Percentiles rank a stretch among this genome's conserved stretches.
Evolutionary conservation across 64 coral and sea anemone genomes (phyloP).

Genomic region (Stichodactyla helianthus): DNA sequence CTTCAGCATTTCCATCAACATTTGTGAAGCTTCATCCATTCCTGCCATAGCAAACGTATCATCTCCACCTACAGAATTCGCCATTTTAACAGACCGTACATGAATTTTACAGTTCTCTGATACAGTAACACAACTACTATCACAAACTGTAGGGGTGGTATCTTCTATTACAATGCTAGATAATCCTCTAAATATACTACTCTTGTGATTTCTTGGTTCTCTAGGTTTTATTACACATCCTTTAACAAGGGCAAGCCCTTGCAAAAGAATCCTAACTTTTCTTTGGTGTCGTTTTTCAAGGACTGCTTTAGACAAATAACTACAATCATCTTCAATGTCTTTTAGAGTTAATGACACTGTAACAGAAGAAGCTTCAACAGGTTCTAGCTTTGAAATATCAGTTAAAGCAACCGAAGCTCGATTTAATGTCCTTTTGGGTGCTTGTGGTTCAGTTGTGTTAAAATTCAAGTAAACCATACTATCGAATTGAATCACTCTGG

Average conservation of each 20-base stretch:
- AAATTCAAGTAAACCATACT: conserved; percentile 28
- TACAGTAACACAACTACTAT: not conserved
- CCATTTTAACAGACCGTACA: conserved; percentile 35
- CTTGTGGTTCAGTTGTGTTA: not conserved
- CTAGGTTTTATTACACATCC: conserved; percentile 27
- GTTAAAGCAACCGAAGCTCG: not conserved
- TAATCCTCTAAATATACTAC: not conserved
- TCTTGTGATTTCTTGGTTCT: not conserved
- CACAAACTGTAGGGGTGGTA: not conserved
- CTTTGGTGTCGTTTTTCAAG: not conserved
- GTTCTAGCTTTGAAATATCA: conserved; percentile 7
- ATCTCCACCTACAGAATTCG: not conserved
- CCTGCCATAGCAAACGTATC: conserved; percentile 39
- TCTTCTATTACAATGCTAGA: conserved; percentile 24
- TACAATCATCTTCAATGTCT: not conserved
- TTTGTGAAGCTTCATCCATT: conserved; percentile 53
- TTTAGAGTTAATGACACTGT: not conserved
- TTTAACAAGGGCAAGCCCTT: conserved; percentile 3
- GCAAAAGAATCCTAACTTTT: not conserved
- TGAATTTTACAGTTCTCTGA: conserved; percentile 49
- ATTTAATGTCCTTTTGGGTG: not conserved
- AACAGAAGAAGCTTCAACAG: not conserved
- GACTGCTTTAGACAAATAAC: not conserved
- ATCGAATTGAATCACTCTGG: conserved; percentile 43
- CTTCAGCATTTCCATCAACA: conserved; percentile 53